A percentile compares a stretch with the other conserved stretches of the same genome.
Evolutionary conservation across 2,797 vertebrate genomes (phyloP).

Genomic region (Cryptoprocta ferox): DNA sequence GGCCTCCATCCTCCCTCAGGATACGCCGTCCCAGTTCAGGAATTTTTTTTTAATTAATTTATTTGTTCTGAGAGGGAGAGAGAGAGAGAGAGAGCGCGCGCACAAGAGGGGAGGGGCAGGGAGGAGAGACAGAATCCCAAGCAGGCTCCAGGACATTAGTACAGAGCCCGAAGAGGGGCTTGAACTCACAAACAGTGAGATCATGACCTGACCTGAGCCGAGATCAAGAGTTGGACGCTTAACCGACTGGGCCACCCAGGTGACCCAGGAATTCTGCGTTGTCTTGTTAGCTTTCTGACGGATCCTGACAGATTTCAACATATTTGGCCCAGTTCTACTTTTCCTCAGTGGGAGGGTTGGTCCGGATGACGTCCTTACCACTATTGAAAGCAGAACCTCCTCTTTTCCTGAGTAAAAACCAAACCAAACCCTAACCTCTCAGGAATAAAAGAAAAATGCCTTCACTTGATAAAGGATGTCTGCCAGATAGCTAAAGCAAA

Average conservation of each 20-base stretch:
- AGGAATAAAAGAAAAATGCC: neutral
- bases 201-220: no score
- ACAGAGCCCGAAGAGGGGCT: no score
- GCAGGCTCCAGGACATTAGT: no score
- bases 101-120: no score
- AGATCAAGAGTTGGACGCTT: no score
- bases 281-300: neutral
- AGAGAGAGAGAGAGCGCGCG: no score
- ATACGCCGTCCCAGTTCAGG: neutral
- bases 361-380: neutral
- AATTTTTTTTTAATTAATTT: neutral
- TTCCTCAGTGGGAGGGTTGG: neutral
- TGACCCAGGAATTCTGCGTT: neutral
- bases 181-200: no score
- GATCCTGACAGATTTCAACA: neutral
- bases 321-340: neutral
- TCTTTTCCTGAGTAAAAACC: neutral
- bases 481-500: neutral
- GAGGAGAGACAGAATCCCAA: no score
- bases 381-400: neutral
- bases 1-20: neutral
- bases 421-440: neutral
- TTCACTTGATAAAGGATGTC: neutral
- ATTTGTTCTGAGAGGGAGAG: no score
- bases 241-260: no score